Evolutionary conservation across 2,113 vertebrate genomes (phyloP), one percentile per base, ranked within the genome.

Genomic region (Rhipidura dahli): DNA sequence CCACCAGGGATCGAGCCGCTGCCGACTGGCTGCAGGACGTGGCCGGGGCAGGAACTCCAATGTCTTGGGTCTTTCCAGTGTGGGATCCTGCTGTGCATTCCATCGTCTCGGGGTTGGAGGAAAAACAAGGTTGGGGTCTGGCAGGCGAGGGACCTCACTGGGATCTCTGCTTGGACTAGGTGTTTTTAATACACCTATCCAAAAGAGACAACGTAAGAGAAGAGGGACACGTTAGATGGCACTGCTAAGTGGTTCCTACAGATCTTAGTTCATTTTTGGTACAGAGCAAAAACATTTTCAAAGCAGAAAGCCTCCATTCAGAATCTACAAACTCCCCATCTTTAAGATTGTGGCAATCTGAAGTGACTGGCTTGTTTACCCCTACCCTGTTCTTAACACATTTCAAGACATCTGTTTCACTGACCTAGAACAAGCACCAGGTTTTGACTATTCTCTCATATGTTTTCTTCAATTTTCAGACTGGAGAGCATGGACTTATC

Each of bases 11-110:
- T 99, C 99, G 33, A 98, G 97, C 61, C 99, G 98, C 2, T 98
- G 98, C 80, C 99, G 98, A 90, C 98, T 97, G 12, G 99, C 98
- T 24, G 98, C 99, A 44, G 99, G 99, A 44, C 99, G 99, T 20
- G 99, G 99, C 61, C 99, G 98, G 31, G 99, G 98, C 69, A 99
- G 97, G 93, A 99, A 99, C 97, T 99, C 99, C 93, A 99, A 69
- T 11, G 99, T 99, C 97, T 99, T 99, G 83, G 99, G 99, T 77
- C 99, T 99, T 97, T 99, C 99, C 31, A 99, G 98, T 39, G 98
- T 95, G 45, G 98, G 95, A 93, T 98, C 98, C 87, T 98, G 97
- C 91, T 98, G 98, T 72, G 97, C 92, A 93, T 97, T 98, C 97
- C 98, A 98, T 45, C 99, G 99, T 47, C 99, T 98, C 1, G 99